phyloP scores from a whole-genome alignment of 2,797 vertebrate genomes.

The Acanthiza pusilla region DNA sequence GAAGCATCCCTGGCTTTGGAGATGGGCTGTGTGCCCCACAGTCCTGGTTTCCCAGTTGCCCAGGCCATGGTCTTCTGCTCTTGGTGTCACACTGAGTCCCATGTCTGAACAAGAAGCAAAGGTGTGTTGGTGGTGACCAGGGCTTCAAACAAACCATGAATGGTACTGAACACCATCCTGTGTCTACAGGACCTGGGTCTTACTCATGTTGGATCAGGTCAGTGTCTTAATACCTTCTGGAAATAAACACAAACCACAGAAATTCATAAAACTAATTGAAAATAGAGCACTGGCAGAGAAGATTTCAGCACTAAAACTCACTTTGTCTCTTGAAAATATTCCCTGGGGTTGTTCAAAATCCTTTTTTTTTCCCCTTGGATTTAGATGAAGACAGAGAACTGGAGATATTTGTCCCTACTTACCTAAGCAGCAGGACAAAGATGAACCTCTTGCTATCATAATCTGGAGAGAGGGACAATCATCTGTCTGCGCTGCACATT shows the following conservation, averaged over 20 bases:
- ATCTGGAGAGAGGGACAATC: neutral
- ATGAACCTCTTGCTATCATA: neutral
- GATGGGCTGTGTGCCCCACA: neutral
- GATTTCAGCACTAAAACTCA: neutral
- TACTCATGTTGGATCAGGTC: neutral
- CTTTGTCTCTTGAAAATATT: neutral
- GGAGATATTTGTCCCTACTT: neutral
- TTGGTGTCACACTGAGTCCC: neutral
- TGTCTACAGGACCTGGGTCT: neutral
- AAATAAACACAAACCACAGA: neutral
- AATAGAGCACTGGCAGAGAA: neutral
- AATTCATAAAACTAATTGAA: neutral
- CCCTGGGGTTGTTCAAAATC: neutral
- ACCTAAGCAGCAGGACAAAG: neutral
- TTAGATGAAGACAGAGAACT: neutral
- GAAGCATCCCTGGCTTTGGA: neutral
- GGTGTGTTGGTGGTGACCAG: neutral
- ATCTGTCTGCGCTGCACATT: neutral
- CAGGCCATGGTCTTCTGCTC: neutral
- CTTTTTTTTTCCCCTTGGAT: fast-evolving
- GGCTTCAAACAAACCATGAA: neutral
- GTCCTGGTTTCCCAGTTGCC: neutral
- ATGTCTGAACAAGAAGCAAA: neutral
- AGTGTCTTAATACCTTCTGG: neutral
- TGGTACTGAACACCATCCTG: neutral